Percentiles rank a stretch among this genome's conserved stretches.
phyloP scores from a whole-genome alignment of 2,888 invertebrate genomes.

The Dasysyrphus tricinctus region DNA sequence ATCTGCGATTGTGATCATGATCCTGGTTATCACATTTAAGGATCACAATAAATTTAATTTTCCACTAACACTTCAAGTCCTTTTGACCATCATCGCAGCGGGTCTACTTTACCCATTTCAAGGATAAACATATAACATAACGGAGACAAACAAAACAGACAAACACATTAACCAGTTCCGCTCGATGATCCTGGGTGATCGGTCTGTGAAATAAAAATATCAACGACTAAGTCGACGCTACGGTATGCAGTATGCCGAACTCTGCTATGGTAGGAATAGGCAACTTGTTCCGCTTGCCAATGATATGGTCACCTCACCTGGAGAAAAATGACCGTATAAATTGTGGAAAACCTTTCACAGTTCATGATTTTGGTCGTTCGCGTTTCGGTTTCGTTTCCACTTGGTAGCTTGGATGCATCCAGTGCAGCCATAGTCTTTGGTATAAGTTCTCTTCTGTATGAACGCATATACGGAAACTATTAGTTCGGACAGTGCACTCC shows the following conservation, averaged over 20 bases:
- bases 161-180: constrained; percentile 71
- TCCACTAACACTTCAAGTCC: constrained; percentile 63
- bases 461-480: constrained; percentile 68
- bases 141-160: constrained; percentile 37
- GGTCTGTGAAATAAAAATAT: constrained; percentile 43
- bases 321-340: constrained; percentile 75
- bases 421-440: constrained; percentile 46
- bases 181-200: constrained; percentile 71
- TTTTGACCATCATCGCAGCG: constrained; percentile 26
- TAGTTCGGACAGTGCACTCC: constrained; percentile 62
- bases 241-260: background rate
- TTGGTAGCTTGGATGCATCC: constrained; percentile 36
- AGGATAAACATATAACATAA: constrained; percentile 47
- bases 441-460: constrained; percentile 42
- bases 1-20: constrained; percentile 60
- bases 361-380: constrained; percentile 67
- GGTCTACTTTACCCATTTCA: constrained; percentile 1
- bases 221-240: background rate
- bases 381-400: constrained; percentile 54
- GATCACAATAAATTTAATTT: constrained; percentile 73
- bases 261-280: constrained; percentile 44
- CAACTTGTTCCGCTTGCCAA: constrained; percentile 75
- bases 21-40: constrained; percentile 61
- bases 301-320: constrained; percentile 75
- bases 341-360: constrained; percentile 75